Percentiles rank a stretch among this genome's conserved stretches.
These are phyloP conservation scores for Cryptophagus acutangulus DNA, from an alignment of 2,888 invertebrate species.

Conservation along the genomic window DNA sequence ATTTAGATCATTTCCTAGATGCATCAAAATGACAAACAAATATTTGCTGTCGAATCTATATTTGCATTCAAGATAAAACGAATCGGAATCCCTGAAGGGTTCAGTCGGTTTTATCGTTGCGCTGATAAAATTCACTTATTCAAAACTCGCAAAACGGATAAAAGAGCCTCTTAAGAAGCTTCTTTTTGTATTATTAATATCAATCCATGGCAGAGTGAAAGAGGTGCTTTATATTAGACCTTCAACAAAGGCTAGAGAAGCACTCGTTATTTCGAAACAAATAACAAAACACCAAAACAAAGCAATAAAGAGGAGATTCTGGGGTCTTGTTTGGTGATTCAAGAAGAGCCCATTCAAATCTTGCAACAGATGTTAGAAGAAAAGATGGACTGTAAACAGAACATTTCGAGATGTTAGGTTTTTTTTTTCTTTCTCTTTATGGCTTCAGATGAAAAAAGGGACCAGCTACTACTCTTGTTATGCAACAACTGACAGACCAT, in stretches of 20 bases:
- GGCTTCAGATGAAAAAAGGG: too few relatives aligned
- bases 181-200: conserved; percentile 1
- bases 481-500: too few relatives aligned
- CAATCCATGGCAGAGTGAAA: too few relatives aligned
- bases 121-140: conserved; percentile 9
- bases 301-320: conserved; percentile 1
- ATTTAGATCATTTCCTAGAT: too few relatives aligned
- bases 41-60: conserved; percentile 6
- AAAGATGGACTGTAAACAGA: too few relatives aligned
- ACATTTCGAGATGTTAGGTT: too few relatives aligned
- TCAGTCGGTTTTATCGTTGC: conserved; percentile 3
- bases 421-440: too few relatives aligned
- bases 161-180: background rate
- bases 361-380: conserved; percentile 3
- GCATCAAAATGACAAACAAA: conserved; percentile 7
- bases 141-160: conserved; percentile 7
- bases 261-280: background rate
- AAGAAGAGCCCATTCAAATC: conserved; percentile 3
- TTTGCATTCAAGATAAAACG: conserved; percentile 8
- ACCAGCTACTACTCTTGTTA: too few relatives aligned
- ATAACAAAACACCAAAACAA: conserved; percentile 1
- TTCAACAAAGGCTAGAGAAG: background rate
- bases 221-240: too few relatives aligned
- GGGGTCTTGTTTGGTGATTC: background rate
- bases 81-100: conserved; percentile 7